Conservation (phyloP, 2,113 vertebrate species). For the Salvelinus fontinalis region DNA sequence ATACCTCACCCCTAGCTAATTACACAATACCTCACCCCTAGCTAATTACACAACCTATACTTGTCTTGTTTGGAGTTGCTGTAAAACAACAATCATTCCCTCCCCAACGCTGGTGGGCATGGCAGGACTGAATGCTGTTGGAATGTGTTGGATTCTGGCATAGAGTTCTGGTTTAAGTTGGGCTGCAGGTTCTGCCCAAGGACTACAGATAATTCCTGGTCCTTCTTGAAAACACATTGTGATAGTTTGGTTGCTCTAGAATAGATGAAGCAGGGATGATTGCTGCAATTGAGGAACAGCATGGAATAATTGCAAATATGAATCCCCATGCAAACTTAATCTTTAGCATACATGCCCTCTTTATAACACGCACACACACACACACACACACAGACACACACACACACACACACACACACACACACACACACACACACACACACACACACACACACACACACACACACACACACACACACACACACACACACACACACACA, state of each 20-base stretch:
- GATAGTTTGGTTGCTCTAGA: constrained; percentile 58
- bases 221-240: constrained; percentile 42
- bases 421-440: no score
- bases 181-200: constrained; percentile 3
- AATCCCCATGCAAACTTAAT: constrained; percentile 47
- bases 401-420: no score
- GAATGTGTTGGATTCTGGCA: neutral
- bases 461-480: no score
- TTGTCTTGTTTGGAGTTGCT: no score
- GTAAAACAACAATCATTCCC: constrained; percentile 2
- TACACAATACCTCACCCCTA: neutral
- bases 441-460: no score
- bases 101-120: neutral
- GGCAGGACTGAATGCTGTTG: neutral
- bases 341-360: constrained; percentile 59
- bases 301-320: constrained; percentile 69
- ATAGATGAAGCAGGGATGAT: constrained; percentile 55
- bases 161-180: constrained; percentile 5
- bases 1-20: neutral
- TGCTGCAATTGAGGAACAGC: constrained; percentile 68
- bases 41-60: constrained; percentile 6
- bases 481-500: no score
- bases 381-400: no score
- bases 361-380: constrained; percentile 16
- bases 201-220: constrained; percentile 23